A percentile compares a stretch with the other conserved stretches of the same genome.
Evolutionary conservation across 2,888 invertebrate species (phyloP).

Genomic region (Oscheius sp.): DNA sequence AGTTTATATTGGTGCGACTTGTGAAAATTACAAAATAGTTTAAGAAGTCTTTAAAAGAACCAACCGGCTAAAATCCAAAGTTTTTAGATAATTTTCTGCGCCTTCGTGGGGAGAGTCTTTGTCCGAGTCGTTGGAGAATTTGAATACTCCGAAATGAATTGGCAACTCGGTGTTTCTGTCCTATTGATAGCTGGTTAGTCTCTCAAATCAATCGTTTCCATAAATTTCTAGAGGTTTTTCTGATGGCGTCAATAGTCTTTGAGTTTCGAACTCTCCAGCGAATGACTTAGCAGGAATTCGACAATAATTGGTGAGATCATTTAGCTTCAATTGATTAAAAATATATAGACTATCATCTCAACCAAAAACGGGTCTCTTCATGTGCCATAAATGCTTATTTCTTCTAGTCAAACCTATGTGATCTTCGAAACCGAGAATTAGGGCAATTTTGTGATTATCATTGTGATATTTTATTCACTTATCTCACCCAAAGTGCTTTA

Average conservation of each 20-base stretch:
- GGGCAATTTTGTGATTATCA: neutral
- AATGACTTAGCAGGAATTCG: slow-evolving; percentile 34
- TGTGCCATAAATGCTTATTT: no score
- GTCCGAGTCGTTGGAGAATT: slow-evolving; percentile 30
- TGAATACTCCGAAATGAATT: slow-evolving; percentile 45
- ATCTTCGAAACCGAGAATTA: no score
- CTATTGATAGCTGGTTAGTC: slow-evolving; percentile 36
- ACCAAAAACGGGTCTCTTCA: no score
- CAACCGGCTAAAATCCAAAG: neutral
- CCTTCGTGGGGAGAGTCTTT: slow-evolving; percentile 28
- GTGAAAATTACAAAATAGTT: neutral
- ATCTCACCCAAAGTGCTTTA: slow-evolving; percentile 21
- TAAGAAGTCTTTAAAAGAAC: neutral
- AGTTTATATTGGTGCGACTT: slow-evolving; percentile 6
- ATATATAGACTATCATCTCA: no score
- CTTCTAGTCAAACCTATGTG: no score
- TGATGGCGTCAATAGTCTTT: slow-evolving; percentile 40
- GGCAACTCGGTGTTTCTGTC: slow-evolving; percentile 40
- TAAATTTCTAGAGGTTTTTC: slow-evolving; percentile 41
- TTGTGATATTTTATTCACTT: slow-evolving; percentile 12
- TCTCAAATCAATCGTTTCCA: neutral
- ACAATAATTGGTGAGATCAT: no score
- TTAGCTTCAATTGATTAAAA: no score
- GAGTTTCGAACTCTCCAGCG: slow-evolving; percentile 43
- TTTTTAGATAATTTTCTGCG: slow-evolving; percentile 38